A percentile compares a stretch with the other conserved stretches of the same genome.
Evolutionary conservation across 2,797 vertebrate genomes (phyloP).

Genomic region (Onychomys torridus): DNA sequence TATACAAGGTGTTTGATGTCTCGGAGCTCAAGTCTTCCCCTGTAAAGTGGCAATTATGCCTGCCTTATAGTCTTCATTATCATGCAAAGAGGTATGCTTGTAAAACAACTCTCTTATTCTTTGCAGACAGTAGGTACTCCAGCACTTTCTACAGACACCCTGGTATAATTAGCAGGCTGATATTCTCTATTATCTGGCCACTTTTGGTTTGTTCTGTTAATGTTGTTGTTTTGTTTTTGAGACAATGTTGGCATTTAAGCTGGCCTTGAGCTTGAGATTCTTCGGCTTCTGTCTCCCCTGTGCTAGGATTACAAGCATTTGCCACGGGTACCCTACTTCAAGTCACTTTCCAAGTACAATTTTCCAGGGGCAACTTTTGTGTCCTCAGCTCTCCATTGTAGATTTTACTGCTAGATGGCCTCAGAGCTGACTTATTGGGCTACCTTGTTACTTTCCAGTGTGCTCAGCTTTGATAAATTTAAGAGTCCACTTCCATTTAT

Average conservation of each 20-base stretch:
- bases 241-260: neutral
- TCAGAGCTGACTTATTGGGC: neutral
- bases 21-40: neutral
- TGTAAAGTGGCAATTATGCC: neutral
- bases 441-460: neutral
- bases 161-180: neutral
- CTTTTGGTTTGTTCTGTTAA: neutral
- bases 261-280: neutral
- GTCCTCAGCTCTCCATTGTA: neutral
- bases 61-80: neutral
- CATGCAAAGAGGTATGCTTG: neutral
- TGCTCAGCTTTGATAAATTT: neutral
- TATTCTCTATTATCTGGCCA: neutral
- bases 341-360: neutral
- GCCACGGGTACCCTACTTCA: neutral
- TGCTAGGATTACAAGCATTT: neutral
- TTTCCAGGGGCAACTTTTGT: conserved; percentile 12
- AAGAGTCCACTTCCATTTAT: neutral
- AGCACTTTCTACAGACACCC: neutral
- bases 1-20: neutral
- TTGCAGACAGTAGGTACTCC: neutral
- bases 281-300: neutral
- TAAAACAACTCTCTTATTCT: neutral
- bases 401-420: neutral
- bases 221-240: neutral